Conservation (phyloP, 2,888 invertebrate genomes). For the Lottia scabra region DNA sequence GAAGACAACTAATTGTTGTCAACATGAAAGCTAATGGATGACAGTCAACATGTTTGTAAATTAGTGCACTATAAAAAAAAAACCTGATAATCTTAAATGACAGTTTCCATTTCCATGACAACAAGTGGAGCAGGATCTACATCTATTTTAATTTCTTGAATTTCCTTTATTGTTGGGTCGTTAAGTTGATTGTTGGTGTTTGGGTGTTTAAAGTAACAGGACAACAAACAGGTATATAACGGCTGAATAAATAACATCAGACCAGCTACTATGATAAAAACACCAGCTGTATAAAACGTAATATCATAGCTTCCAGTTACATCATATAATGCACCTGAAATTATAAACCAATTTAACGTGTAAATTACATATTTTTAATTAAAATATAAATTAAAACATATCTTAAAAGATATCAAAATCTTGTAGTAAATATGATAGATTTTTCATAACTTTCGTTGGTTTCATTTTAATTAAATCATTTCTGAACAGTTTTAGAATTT, state of each 20-base stretch:
- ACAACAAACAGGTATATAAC: not conserved
- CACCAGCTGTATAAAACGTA: slow-evolving; percentile 81
- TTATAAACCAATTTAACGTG: slow-evolving; percentile 3
- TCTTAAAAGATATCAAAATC: too few species aligned
- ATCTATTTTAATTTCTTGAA: not conserved
- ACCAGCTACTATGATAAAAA: slow-evolving; percentile 84
- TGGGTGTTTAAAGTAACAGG: not conserved
- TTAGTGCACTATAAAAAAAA: too few species aligned
- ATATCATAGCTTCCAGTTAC: slow-evolving; percentile 80
- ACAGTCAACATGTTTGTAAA: too few species aligned
- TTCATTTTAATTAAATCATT: too few species aligned
- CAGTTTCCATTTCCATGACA: not conserved
- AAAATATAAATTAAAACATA: too few species aligned
- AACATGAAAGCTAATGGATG: too few species aligned
- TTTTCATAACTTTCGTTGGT: too few species aligned
- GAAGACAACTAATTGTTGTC: too few species aligned
- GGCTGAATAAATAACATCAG: slow-evolving; percentile 37
- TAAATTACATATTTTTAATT: too few species aligned
- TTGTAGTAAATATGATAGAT: too few species aligned
- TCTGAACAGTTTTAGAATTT: too few species aligned
- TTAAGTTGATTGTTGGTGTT: not conserved
- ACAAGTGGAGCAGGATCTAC: not conserved
- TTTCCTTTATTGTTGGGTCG: not conserved
- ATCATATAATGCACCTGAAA: slow-evolving; percentile 73
- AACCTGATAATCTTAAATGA: not conserved